Percentiles rank a stretch among this genome's conserved stretches.
Conservation (phyloP, 2,888 invertebrate species). For the Danaus chrysippus region DNA sequence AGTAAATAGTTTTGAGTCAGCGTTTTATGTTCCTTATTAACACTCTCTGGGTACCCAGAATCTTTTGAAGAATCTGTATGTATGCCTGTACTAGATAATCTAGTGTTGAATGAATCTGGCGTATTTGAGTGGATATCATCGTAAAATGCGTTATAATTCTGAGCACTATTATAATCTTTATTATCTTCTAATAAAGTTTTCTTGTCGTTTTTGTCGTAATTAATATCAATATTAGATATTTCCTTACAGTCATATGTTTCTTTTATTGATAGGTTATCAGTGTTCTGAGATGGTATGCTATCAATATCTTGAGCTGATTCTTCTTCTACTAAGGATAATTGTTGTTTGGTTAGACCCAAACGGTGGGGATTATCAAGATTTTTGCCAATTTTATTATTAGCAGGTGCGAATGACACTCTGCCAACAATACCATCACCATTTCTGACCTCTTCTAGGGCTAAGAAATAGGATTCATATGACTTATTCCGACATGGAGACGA, state of each 20-base stretch:
- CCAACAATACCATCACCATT: conserved; percentile 42
- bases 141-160: conserved; percentile 63
- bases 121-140: conserved; percentile 55
- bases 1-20: conserved; percentile 48
- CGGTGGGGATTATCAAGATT: conserved; percentile 57
- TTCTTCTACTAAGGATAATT: conserved; percentile 73
- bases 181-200: conserved; percentile 9
- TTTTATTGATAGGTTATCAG: conserved; percentile 57
- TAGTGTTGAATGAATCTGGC: conserved; percentile 45
- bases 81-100: conserved; percentile 55
- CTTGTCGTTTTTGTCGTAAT: conserved; percentile 32
- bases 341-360: conserved; percentile 58
- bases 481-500: conserved; percentile 52
- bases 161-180: conserved; percentile 42
- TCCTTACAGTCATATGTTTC: conserved; percentile 31
- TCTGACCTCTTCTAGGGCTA: conserved; percentile 50
- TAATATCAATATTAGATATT: conserved; percentile 10
- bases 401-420: conserved; percentile 50
- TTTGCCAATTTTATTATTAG: conserved; percentile 49
- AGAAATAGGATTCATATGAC: conserved; percentile 61
- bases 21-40: conserved; percentile 55
- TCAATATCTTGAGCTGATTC: conserved; percentile 73
- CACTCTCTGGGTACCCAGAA: conserved; percentile 68
- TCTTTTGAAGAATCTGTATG: conserved; percentile 70
- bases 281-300: conserved; percentile 61